Conservation (phyloP, 2,797 vertebrate species). For the Distichodus sexfasciatus region DNA sequence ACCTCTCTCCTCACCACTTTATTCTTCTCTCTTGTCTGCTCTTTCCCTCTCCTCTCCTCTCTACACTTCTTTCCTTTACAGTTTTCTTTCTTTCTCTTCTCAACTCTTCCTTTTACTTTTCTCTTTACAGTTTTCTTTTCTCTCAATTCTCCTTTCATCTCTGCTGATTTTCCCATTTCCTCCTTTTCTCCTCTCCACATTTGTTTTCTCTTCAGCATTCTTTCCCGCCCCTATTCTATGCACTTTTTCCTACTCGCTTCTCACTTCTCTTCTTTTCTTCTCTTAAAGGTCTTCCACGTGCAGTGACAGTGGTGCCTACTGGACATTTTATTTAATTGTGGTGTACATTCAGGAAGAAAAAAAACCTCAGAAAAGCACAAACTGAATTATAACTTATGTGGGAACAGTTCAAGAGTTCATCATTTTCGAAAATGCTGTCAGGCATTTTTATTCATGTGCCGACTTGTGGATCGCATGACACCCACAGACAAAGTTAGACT, state of each 20-base stretch:
- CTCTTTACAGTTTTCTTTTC: neutral
- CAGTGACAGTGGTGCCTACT: no score
- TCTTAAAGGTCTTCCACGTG: no score
- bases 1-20: constrained; percentile 21
- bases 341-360: no score
- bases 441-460: constrained; percentile 34
- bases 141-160: no score
- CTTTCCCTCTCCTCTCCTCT: neutral
- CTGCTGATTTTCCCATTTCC: constrained; percentile 37
- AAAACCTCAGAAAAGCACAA: neutral
- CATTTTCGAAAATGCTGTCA: constrained; percentile 3
- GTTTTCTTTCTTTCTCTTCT: constrained; percentile 29
- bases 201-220: neutral
- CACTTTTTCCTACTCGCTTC: no score
- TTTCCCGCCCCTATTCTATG: no score
- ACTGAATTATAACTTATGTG: no score
- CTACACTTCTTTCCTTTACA: constrained; percentile 45
- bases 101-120: neutral
- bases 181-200: neutral
- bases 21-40: constrained; percentile 50
- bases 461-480: constrained; percentile 28
- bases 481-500: constrained; percentile 2
- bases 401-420: neutral
- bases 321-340: no score
- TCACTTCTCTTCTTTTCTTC: neutral